These are phyloP conservation scores for Lerema accius DNA, from an alignment of 1,140 invertebrate species.

Conservation along the genomic window DNA sequence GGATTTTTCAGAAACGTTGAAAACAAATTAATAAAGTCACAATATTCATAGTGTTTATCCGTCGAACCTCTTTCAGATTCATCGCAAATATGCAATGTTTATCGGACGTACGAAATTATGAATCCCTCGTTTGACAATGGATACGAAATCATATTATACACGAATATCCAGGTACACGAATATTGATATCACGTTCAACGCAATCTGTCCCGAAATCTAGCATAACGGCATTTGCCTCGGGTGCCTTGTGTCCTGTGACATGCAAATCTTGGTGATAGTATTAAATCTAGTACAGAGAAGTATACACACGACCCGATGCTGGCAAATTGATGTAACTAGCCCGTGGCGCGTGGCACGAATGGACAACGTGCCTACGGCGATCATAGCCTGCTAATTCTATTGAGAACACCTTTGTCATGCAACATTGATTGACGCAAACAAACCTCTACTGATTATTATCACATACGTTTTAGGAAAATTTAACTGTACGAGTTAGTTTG, in stretches of 20 bases:
- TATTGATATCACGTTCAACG: slow-evolving; percentile 57
- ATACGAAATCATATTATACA: slow-evolving; percentile 59
- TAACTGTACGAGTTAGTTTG: no score
- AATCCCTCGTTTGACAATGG: slow-evolving; percentile 43
- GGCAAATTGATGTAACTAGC: slow-evolving; percentile 70
- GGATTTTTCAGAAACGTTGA: no score
- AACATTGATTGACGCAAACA: slow-evolving; percentile 52
- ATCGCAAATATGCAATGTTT: background rate
- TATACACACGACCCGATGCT: slow-evolving; percentile 55
- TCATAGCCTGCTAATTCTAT: slow-evolving; percentile 59
- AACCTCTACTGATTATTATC: slow-evolving; percentile 34
- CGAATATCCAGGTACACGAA: slow-evolving; percentile 47
- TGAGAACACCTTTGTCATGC: slow-evolving; percentile 58
- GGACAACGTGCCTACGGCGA: slow-evolving; percentile 41
- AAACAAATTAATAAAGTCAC: background rate
- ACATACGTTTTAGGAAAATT: background rate
- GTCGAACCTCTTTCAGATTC: no score
- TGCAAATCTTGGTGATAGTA: slow-evolving; percentile 79
- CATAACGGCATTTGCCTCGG: slow-evolving; percentile 57
- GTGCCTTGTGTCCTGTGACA: slow-evolving; percentile 68
- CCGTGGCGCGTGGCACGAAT: slow-evolving; percentile 49
- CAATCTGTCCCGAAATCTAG: slow-evolving; percentile 54
- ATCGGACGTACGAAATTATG: slow-evolving; percentile 15
- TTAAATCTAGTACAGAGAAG: slow-evolving; percentile 70
- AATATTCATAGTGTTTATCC: background rate